Percentiles rank a stretch among this genome's conserved stretches.
Conservation (phyloP, 1,140 invertebrate genomes). For the Drosophila subpulchrella region DNA sequence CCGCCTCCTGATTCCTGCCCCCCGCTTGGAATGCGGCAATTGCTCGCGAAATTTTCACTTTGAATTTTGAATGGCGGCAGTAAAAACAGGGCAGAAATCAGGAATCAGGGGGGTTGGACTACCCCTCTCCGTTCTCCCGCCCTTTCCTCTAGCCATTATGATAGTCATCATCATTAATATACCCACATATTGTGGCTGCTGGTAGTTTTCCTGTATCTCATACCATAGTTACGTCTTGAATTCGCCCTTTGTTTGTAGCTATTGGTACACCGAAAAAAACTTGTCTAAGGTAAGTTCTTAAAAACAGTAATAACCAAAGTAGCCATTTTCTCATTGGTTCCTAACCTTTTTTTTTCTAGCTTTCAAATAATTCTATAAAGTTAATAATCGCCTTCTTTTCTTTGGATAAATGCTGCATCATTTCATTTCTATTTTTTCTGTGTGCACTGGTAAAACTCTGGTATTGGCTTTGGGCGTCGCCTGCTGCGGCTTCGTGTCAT, state of each 20-base stretch:
- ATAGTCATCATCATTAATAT: conserved; percentile 55
- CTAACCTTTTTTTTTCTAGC: too few relatives aligned
- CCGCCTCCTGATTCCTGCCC: background rate
- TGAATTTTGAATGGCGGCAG: conserved; percentile 48
- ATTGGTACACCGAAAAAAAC: conserved; percentile 14
- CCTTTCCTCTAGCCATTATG: conserved; percentile 19
- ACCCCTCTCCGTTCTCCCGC: background rate
- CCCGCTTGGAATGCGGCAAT: conserved; percentile 22
- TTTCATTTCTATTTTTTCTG: conserved; percentile 1
- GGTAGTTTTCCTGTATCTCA: conserved; percentile 36
- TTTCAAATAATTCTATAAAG: too few relatives aligned
- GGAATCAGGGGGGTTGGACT: background rate
- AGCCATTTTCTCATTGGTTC: too few relatives aligned
- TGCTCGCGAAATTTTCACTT: conserved; percentile 51
- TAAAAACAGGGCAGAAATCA: conserved; percentile 20
- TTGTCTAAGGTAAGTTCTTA: background rate
- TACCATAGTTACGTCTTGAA: conserved; percentile 4
- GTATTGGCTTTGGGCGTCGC: conserved; percentile 45
- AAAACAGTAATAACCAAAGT: too few relatives aligned
- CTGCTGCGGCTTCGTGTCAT: conserved; percentile 50
- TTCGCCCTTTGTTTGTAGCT: conserved; percentile 21
- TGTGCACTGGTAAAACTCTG: conserved; percentile 11
- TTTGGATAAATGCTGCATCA: too few relatives aligned
- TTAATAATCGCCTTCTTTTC: background rate
- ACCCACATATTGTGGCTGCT: conserved; percentile 44